phyloP scores from a whole-genome alignment of 2,888 invertebrate species.

The Acleris sparsana region DNA sequence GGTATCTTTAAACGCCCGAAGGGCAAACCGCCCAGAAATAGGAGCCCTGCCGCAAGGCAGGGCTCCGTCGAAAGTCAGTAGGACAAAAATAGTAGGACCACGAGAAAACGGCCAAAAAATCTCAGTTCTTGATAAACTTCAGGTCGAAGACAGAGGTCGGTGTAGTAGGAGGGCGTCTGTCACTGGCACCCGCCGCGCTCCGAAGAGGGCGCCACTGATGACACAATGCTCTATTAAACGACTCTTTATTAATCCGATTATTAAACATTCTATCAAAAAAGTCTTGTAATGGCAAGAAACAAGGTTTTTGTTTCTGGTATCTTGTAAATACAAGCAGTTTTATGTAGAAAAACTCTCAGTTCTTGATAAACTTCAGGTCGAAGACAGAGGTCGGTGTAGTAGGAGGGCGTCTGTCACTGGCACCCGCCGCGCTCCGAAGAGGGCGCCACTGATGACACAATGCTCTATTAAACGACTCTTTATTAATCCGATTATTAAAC shows the following conservation, averaged over 20 bases:
- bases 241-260: constrained; percentile 31
- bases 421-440: constrained; percentile 27
- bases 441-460: constrained; percentile 35
- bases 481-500: constrained; percentile 4
- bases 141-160: constrained; percentile 7
- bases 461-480: constrained; percentile 34
- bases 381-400: constrained; percentile 12
- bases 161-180: constrained; percentile 23
- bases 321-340: too few species aligned
- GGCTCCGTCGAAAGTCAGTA: too few species aligned
- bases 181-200: constrained; percentile 28
- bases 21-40: too few species aligned
- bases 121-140: too few species aligned
- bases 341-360: too few species aligned
- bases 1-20: too few species aligned
- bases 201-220: constrained; percentile 28
- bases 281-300: too few species aligned
- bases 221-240: constrained; percentile 35
- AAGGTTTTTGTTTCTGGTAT: too few species aligned
- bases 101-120: too few species aligned
- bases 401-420: constrained; percentile 28
- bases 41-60: too few species aligned
- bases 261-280: neutral
- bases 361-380: neutral
- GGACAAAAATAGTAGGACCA: too few species aligned